Evolutionary conservation across 1,140 invertebrate species (phyloP).

Genomic region (Cephus cinctus): DNA sequence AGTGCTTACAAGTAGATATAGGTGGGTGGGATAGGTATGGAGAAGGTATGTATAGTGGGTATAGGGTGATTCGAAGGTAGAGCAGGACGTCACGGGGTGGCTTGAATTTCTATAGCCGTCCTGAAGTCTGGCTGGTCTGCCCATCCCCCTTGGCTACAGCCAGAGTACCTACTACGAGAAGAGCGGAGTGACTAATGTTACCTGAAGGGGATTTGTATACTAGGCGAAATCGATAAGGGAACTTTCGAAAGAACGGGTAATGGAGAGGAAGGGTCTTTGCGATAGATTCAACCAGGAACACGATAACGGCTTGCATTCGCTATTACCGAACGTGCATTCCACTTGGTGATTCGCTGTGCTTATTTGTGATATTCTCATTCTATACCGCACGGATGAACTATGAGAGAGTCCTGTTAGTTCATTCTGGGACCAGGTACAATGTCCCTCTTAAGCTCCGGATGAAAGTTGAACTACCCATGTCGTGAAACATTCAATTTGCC

Average conservation of each 20-base stretch:
- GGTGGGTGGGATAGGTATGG: constrained; percentile 22
- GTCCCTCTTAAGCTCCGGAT: no score
- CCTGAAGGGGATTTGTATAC: constrained; percentile 45
- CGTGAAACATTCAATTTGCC: no score
- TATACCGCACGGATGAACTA: no score
- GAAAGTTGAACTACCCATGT: no score
- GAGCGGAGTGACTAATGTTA: constrained; percentile 41
- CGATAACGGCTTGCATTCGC: no score
- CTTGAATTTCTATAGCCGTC: constrained; percentile 24
- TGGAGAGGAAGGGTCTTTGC: constrained; percentile 11
- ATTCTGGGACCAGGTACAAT: no score
- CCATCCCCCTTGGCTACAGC: constrained; percentile 20
- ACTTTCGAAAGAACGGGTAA: constrained; percentile 13
- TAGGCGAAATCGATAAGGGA: constrained; percentile 41
- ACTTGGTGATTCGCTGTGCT: no score
- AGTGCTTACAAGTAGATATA: constrained; percentile 13
- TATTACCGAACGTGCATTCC: no score
- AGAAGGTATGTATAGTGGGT: constrained; percentile 24
- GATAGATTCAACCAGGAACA: constrained; percentile 18
- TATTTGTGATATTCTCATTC: no score
- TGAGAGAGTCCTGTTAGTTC: no score
- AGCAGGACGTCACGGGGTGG: constrained; percentile 5
- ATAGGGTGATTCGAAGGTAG: constrained; percentile 17
- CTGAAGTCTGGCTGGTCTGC: constrained; percentile 18
- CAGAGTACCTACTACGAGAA: constrained; percentile 30